These are phyloP conservation scores for Ichneumoninae sp. DNA, from an alignment of 2,888 invertebrate species.

Conservation along the genomic window DNA sequence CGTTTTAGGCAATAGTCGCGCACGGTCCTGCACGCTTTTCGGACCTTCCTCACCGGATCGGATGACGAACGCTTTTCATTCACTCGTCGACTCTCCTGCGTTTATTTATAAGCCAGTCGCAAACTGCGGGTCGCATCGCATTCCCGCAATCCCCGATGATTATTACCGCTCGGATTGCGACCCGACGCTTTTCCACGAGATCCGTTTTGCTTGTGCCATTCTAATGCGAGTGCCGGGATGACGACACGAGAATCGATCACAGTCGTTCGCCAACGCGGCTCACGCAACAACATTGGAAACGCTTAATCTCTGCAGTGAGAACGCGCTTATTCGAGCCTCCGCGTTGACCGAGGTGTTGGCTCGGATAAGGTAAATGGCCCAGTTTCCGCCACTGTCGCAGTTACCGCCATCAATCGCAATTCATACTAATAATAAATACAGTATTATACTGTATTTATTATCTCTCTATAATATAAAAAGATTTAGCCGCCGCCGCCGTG, in stretches of 20 bases:
- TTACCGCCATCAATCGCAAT: too few relatives aligned
- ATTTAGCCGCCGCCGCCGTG: too few relatives aligned
- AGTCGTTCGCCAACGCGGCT: background rate
- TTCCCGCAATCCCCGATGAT: constrained; percentile 80
- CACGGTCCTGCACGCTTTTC: constrained; percentile 29
- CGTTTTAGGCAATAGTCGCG: constrained; percentile 51
- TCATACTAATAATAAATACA: too few relatives aligned
- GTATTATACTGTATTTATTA: too few relatives aligned
- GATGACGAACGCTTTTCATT: constrained; percentile 82
- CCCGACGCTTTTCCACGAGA: constrained; percentile 71
- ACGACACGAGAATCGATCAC: constrained; percentile 60
- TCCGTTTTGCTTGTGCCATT: background rate
- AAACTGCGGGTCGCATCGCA: constrained; percentile 74
- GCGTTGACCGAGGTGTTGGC: too few relatives aligned
- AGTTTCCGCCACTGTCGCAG: too few relatives aligned
- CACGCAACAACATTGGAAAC: background rate
- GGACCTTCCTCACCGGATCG: constrained; percentile 62
- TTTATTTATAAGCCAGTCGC: constrained; percentile 54
- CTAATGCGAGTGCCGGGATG: constrained; percentile 37
- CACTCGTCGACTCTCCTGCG: constrained; percentile 68
- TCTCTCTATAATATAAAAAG: too few relatives aligned
- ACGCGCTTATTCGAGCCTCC: too few relatives aligned
- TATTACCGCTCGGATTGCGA: constrained; percentile 78
- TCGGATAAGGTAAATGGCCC: too few relatives aligned
- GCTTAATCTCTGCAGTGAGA: background rate